Evolutionary conservation across 2,888 invertebrate species (phyloP), one percentile per base, ranked within the genome.

Genomic region (Cheilosia vernalis): DNA sequence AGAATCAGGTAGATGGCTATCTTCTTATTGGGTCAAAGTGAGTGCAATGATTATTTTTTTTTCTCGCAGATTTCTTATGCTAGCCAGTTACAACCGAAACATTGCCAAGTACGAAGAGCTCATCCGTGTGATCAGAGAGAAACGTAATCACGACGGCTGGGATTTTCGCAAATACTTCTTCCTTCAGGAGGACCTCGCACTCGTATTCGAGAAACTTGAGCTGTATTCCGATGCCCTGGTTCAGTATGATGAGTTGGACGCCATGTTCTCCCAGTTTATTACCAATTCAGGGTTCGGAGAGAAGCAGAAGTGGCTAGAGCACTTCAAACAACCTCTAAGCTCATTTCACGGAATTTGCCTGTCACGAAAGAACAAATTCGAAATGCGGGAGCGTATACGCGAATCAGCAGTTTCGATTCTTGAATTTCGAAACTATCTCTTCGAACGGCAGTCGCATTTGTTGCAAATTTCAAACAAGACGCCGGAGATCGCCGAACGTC

Each of bases 181-280:
- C 88, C 94, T 98, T 88, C 94, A 98, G 96, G 98, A 99, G 93
- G 98, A 99, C 93, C 93, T 99, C 88, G 98, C 98, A 78, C 97
- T 98, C 92, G 97, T 98, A 87, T 94, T 98, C 89, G 97, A 98
- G 94, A 98, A 98, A 96, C 93, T 99, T 87, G 97, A 97, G 76
- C 93, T 99, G 87, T 96, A 97, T 90, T 98, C 98, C 88, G 98
- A 99, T 93, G 97, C 98, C 15, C 93, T 99, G 88, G 97, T 99
- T 72, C 99, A 99, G 90, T 99, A 98, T 91, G 99, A 99, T 91
- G 99, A 99, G 93, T 93, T 99, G 89, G 98, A 99, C 93, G 98
- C 98, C 63, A 94, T 99, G 88, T 98, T 99, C 92, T 98, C 98
- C 2, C 98, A 99, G 93, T 98, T 98, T 93, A 96, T 99, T 72